Evolutionary conservation across 2,888 invertebrate genomes (phyloP).

Genomic region (Brenthis hecate): DNA sequence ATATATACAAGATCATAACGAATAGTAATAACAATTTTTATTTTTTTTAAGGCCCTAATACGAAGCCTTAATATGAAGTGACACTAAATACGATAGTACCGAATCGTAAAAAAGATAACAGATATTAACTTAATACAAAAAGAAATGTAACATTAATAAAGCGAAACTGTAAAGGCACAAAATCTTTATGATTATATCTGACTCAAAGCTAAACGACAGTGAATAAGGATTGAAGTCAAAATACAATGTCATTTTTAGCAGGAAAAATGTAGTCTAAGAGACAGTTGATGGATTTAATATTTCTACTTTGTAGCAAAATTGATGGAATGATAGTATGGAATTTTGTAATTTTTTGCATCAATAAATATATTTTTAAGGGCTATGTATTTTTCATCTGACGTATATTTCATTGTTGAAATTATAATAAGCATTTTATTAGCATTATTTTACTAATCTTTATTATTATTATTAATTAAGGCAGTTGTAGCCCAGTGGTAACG

Average conservation of each 20-base stretch:
- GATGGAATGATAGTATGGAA: no score
- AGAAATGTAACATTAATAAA: slow-evolving; percentile 18
- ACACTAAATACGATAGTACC: slow-evolving; percentile 4
- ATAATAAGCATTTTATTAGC: no score
- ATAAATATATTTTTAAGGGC: no score
- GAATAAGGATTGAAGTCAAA: slow-evolving; percentile 50
- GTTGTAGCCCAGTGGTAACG: no score
- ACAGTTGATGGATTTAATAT: not conserved
- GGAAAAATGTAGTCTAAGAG: slow-evolving; percentile 38
- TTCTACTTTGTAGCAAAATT: not conserved
- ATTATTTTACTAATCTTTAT: no score
- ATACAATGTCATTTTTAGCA: slow-evolving; percentile 44
- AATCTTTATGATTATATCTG: slow-evolving; percentile 51
- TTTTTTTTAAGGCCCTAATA: not conserved
- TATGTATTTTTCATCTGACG: no score
- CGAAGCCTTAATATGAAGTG: not conserved
- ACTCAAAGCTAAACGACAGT: slow-evolving; percentile 49
- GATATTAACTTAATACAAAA: slow-evolving; percentile 3
- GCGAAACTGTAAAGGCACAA: slow-evolving; percentile 15
- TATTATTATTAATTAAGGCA: no score
- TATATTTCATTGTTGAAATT: no score
- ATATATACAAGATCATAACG: no score
- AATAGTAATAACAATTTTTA: not conserved
- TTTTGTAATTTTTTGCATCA: not conserved
- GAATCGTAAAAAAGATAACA: slow-evolving; percentile 5